phyloP scores from a whole-genome alignment of 1,140 invertebrate species.

The Araneus ventricosus region DNA sequence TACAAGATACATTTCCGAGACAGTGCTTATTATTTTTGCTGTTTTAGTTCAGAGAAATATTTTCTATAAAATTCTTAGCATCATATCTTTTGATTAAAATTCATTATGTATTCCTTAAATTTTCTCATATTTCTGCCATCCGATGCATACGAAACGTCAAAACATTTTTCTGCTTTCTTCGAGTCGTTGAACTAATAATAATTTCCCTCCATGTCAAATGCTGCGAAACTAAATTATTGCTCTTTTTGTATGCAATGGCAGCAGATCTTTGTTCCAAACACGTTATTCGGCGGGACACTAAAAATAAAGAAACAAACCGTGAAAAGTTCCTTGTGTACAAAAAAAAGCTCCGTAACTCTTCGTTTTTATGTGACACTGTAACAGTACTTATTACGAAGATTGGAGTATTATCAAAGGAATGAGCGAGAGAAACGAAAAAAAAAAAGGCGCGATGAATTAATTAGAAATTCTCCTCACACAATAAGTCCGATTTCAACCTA shows the following conservation, averaged over 20 bases:
- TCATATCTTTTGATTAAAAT: neutral
- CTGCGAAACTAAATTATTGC: neutral
- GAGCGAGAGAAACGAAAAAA: neutral
- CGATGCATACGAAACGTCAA: neutral
- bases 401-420: conserved; percentile 13
- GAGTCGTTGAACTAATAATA: neutral
- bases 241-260: neutral
- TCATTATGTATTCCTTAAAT: neutral
- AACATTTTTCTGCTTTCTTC: neutral
- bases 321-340: neutral
- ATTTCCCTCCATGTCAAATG: neutral
- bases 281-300: conserved; percentile 9
- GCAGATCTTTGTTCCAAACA: neutral
- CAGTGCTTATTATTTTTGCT: too few relatives aligned
- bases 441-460: conserved; percentile 30
- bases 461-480: conserved; percentile 57
- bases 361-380: conserved; percentile 48
- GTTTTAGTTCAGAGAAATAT: neutral
- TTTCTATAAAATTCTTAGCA: neutral
- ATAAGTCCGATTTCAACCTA: neutral
- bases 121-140: neutral
- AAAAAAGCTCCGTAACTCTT: conserved; percentile 25
- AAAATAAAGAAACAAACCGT: neutral
- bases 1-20: too few relatives aligned
- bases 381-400: conserved; percentile 37